These are phyloP conservation scores for Mechanitis messenoides DNA, from an alignment of 2,888 invertebrate genomes.

Conservation along the genomic window DNA sequence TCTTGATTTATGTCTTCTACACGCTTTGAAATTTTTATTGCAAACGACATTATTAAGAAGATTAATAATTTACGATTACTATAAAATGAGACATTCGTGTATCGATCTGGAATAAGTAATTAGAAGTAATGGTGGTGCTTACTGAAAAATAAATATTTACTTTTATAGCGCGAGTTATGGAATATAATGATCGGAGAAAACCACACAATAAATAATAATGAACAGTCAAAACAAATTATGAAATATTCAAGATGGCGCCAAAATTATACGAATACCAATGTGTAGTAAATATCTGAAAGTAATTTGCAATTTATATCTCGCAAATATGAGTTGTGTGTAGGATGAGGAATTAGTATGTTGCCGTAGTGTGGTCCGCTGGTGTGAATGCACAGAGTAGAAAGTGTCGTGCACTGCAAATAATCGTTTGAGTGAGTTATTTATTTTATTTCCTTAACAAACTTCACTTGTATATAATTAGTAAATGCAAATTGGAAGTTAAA, in stretches of 20 bases:
- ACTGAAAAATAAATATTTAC: neutral
- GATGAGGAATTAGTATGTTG: neutral
- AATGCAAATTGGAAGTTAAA: too few species aligned
- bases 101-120: neutral
- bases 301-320: slow-evolving; percentile 3
- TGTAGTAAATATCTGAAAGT: neutral
- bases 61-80: slow-evolving; percentile 30
- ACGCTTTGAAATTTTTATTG: slow-evolving; percentile 32
- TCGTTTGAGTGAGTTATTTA: too few species aligned
- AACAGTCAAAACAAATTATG: neutral
- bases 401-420: neutral
- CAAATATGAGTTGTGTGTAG: neutral
- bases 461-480: too few species aligned
- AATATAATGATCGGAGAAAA: too few species aligned
- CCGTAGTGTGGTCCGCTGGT: slow-evolving; percentile 15
- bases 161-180: neutral
- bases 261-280: neutral
- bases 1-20: slow-evolving; percentile 59
- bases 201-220: too few species aligned
- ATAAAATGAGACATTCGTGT: slow-evolving; percentile 29
- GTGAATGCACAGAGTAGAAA: slow-evolving; percentile 29
- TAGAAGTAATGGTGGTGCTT: neutral
- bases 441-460: too few species aligned
- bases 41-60: slow-evolving; percentile 33
- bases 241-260: slow-evolving; percentile 3